These are phyloP conservation scores for Labeo catla DNA, from an alignment of 2,113 vertebrate species.

Conservation along the genomic window DNA sequence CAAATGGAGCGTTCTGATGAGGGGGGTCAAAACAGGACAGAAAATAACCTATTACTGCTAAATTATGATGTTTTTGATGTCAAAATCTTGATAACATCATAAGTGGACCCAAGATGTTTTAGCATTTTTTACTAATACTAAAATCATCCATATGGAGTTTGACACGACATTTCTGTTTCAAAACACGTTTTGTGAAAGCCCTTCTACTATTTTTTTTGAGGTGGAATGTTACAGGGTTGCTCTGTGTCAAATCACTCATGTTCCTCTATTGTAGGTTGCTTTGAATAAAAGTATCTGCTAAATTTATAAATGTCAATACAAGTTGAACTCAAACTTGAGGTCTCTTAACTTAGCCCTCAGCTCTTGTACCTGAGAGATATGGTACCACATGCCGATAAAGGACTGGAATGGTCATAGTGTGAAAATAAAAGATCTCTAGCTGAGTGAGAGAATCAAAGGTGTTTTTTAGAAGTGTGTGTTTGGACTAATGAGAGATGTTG, in stretches of 20 bases:
- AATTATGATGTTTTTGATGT: too few species aligned
- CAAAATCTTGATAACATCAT: too few species aligned
- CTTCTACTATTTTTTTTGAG: neutral
- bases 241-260: neutral
- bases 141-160: neutral
- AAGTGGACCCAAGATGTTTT: neutral
- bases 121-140: neutral
- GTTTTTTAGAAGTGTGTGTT: neutral
- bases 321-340: neutral
- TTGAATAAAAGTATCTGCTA: neutral
- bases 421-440: neutral
- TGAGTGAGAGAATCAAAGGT: neutral
- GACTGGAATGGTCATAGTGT: neutral
- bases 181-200: neutral
- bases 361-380: neutral
- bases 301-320: neutral
- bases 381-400: neutral
- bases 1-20: too few species aligned
- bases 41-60: too few species aligned
- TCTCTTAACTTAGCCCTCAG: neutral
- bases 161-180: neutral
- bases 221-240: neutral
- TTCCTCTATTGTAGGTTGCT: neutral
- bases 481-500: constrained; percentile 24
- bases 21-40: too few species aligned